Evolutionary conservation across 2,888 invertebrate species (phyloP), one percentile per base, ranked within the genome.

Genomic region (Hermodice carunculata): DNA sequence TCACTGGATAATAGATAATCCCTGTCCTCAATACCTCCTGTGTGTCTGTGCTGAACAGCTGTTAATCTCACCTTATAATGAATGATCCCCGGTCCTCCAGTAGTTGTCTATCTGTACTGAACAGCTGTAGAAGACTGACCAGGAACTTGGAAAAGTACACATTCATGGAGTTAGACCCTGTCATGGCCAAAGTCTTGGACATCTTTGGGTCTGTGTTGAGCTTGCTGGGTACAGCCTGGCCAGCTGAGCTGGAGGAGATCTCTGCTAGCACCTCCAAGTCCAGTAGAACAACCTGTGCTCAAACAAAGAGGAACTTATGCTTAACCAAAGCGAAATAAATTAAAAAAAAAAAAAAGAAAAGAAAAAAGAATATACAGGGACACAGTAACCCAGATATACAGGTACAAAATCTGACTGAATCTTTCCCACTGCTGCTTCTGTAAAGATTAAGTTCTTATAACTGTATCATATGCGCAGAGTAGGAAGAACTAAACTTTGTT

Each of bases 41-140:
- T n/a, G n/a, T n/a, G n/a, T n/a, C n/a, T n/a, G 37, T 44, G 44
- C n/a, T 17, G 6, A 44, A 44, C n/a, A n/a, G 22, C 6, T 44
- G 44, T 4, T 24, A 19, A 53, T 6, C 54, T 8, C 84, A 94
- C 94, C 97, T 91, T 72, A 99, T 95, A 66, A 99, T 98, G 80
- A 98, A 95, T 34, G 96, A 92, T 1, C 98, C 98, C 78, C 96
- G 89, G 76, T 95, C 96, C 81, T 96, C 95, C 63, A 98, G 86
- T 64, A 98, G 89, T 64, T 91, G 90, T 69, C 92, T 91, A 79
- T 98, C 96, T 14, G 91, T 91, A 60, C 93, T 92, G 84, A 99
- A 95, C 61, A 96, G 88, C 73, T 92, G 90, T 66, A 98, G 87
- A 64, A 99, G 88, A 78, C 93, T 94, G 49, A 93, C 89, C 74